These are phyloP conservation scores for Hyposmocoma kahamanoa DNA, from an alignment of 1,140 invertebrate species.

Conservation along the genomic window DNA sequence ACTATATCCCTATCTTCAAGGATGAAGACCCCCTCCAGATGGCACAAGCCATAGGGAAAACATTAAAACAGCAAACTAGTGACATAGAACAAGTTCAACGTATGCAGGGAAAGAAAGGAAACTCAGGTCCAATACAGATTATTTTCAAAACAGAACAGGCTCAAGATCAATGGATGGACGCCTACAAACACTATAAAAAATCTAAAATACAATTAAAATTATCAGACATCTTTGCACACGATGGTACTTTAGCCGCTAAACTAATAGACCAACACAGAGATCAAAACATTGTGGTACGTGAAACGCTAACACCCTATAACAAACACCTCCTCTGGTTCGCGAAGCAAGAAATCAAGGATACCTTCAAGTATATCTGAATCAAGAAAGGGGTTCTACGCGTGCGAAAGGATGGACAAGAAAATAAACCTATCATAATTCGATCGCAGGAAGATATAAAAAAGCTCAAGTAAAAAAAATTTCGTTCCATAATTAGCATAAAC, in stretches of 20 bases:
- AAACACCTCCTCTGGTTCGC: neutral
- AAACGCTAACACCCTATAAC: slow-evolving; percentile 1
- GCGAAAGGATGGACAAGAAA: neutral
- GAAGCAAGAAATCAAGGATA: neutral
- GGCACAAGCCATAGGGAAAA: neutral
- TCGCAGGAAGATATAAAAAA: neutral
- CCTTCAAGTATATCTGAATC: neutral
- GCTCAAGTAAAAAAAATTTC: neutral
- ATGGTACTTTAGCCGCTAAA: neutral
- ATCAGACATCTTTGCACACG: neutral
- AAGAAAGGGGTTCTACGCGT: neutral
- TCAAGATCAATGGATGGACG: neutral
- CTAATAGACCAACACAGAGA: neutral
- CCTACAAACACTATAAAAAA: neutral
- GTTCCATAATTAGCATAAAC: neutral
- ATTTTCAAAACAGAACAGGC: neutral
- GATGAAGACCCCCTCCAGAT: neutral
- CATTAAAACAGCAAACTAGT: neutral
- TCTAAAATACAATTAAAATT: neutral
- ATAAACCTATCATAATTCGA: neutral
- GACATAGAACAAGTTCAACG: neutral
- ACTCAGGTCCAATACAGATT: neutral
- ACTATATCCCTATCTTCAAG: neutral
- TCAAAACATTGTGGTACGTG: neutral
- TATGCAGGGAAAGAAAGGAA: neutral